Base-by-base conservation (phyloP, 2,797 vertebrate genomes). In the Sebastes goodei region DNA sequence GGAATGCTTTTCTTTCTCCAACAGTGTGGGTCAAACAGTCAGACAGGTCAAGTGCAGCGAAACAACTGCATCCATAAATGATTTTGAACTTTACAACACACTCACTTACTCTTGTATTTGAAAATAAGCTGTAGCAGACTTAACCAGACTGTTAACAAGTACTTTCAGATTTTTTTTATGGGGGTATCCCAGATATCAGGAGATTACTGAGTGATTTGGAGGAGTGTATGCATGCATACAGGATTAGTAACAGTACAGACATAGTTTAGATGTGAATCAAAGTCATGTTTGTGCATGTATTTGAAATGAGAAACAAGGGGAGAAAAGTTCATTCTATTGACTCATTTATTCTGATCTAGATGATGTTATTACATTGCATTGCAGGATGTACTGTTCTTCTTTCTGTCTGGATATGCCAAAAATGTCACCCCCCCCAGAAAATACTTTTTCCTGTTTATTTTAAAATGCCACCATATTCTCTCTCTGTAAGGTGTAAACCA, bases 21-120 rank as follows among this genome's bases (percentile, higher is more conserved):
- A 7, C 74, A 67, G 21, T 53, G 32, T 30, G 52, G 80, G 66
- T 90, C 88, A 69, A 78, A 78, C 72, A 59, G 65, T 74, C 74
- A 86, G 71, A 91, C 88, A 72, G 83, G 83, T 86, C 88, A 88
- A 78, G 81, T 83, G 63, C 56, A 56, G 67, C 63, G 29, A 78
- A 86, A 83, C 29, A 71, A 29, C 73, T 42, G 53, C 72, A 67
- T 72, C 81, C 72, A 73, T 70, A 76, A 79, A 81, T 63, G 82
- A 69, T 53, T 86, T 86, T 84, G 21, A 86, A 86, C 74, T 74
- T 71, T 27, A 42, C 30, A 33, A 33, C 35, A n/a, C 55, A 60
- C 35, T 68, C 74, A 21, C 32, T 76, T 21, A 69, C 15, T 81
- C 12, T 27, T 68, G 32, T 53, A 20, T 67, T 82, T 78, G 23